Conservation (phyloP, 2,113 vertebrate genomes). For the Climacteris rufus region DNA sequence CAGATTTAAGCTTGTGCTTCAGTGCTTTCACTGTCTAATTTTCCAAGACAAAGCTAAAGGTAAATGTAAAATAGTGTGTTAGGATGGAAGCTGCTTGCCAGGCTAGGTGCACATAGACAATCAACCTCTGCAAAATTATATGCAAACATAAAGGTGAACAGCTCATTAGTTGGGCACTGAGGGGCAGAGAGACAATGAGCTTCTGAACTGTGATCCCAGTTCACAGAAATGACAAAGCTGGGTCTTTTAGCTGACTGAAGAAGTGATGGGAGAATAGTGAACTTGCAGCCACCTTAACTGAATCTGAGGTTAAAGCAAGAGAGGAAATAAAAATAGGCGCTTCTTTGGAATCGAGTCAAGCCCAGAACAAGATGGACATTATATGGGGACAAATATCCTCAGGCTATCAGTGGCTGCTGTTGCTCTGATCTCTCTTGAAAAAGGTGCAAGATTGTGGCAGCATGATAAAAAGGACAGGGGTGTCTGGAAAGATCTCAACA, state of each 20-base stretch:
- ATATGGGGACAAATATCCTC: not conserved
- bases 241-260: not conserved
- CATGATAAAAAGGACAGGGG: not conserved
- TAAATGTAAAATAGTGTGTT: conserved; percentile 3
- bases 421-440: not conserved
- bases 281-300: not conserved
- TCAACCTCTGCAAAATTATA: conserved; percentile 33
- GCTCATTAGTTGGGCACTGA: not conserved
- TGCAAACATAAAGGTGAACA: conserved; percentile 33
- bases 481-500: not conserved
- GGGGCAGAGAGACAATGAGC: not conserved
- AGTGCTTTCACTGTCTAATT: conserved; percentile 52
- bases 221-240: not conserved
- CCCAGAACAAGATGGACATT: not conserved
- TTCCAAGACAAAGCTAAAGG: conserved; percentile 41
- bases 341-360: not conserved
- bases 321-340: not conserved
- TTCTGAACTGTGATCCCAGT: not conserved
- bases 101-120: conserved; percentile 2
- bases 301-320: not conserved
- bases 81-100: not conserved
- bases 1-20: conserved; percentile 52
- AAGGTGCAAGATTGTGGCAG: not conserved
- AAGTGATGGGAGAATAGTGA: not conserved
- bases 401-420: not conserved